Evolutionary conservation across 2,797 vertebrate genomes (phyloP).

Genomic region (Acanthis flammea): DNA sequence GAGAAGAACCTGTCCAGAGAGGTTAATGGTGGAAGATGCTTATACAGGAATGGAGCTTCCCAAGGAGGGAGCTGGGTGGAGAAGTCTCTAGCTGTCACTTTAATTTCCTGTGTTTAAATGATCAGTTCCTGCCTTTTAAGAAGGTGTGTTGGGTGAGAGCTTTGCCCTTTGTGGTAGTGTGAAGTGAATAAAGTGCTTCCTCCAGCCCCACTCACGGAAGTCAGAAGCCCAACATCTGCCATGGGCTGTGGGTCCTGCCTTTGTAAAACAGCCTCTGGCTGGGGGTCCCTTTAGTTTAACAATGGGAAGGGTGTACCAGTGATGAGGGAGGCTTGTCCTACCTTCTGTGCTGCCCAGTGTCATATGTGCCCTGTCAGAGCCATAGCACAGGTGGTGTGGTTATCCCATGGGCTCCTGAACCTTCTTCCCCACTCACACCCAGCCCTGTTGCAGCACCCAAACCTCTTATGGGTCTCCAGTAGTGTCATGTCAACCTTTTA

Average conservation of each 20-base stretch:
- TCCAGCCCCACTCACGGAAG: neutral
- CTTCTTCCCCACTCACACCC: neutral
- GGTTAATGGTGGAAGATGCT: neutral
- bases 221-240: neutral
- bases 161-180: neutral
- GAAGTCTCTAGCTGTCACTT: neutral
- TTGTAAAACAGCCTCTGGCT: neutral
- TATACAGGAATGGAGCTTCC: neutral
- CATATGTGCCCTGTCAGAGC: fast-evolving
- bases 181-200: neutral
- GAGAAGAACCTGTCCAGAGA: neutral
- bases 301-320: fast-evolving
- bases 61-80: neutral
- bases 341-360: neutral
- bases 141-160: neutral
- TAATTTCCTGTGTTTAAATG: neutral
- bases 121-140: neutral
- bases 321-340: neutral
- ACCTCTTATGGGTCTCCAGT: neutral
- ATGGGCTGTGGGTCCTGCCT: neutral
- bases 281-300: neutral
- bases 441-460: neutral
- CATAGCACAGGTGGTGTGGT: neutral
- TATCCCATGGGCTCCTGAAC: neutral
- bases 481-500: neutral